These are phyloP conservation scores for Acanthopagrus latus DNA, from an alignment of 2,797 vertebrate species.

Conservation along the genomic window DNA sequence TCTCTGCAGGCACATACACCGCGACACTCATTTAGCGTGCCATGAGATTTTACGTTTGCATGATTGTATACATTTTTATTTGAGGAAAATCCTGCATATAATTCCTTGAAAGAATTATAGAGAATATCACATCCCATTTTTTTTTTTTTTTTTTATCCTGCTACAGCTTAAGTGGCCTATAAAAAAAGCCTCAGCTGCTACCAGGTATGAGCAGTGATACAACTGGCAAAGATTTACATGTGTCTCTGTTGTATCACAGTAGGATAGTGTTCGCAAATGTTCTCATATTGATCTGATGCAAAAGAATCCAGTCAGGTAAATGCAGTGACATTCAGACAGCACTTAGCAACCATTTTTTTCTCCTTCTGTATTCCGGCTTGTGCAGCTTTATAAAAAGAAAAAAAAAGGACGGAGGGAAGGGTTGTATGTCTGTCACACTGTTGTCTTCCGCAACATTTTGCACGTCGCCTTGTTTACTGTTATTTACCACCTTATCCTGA, in stretches of 20 bases:
- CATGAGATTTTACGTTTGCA: too few species aligned
- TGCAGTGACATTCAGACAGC: background rate
- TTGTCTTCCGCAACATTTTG: constrained; percentile 6
- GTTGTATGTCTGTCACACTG: constrained; percentile 1
- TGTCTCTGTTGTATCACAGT: background rate
- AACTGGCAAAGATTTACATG: background rate
- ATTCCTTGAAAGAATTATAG: too few species aligned
- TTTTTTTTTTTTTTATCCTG: too few species aligned
- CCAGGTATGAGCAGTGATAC: background rate
- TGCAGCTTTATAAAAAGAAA: background rate
- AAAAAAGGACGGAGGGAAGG: background rate
- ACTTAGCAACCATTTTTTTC: background rate
- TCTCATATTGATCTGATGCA: background rate
- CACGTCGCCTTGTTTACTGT: constrained; percentile 11
- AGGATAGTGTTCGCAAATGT: background rate
- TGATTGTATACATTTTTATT: too few species aligned
- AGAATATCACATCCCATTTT: too few species aligned
- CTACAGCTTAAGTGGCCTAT: background rate
- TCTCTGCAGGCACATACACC: too few species aligned
- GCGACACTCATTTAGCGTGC: too few species aligned
- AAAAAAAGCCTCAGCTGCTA: background rate
- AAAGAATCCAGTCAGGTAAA: background rate
- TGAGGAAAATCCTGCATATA: too few species aligned
- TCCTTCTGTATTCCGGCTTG: background rate
- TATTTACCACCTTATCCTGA: constrained; percentile 30